A percentile compares a stretch with the other conserved stretches of the same genome.
Evolutionary conservation across 2,113 vertebrate genomes (phyloP).

Genomic region (Mus spicilegus): DNA sequence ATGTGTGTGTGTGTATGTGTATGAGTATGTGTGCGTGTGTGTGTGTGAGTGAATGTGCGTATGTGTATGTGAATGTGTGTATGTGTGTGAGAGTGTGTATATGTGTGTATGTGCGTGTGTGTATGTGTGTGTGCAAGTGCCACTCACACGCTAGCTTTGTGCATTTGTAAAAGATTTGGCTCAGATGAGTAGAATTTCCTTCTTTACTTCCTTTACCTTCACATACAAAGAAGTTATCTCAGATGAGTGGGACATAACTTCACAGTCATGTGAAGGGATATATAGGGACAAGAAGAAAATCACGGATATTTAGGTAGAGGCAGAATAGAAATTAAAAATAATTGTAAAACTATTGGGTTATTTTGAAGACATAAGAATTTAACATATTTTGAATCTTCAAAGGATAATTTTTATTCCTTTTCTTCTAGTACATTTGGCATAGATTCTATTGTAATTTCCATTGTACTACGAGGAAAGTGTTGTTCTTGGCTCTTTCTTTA

Average conservation of each 20-base stretch:
- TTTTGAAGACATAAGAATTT: slow-evolving; percentile 43
- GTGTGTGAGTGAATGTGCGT: background rate
- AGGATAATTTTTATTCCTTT: slow-evolving; percentile 21
- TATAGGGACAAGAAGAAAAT: background rate
- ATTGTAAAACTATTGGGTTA: background rate
- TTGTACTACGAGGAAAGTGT: background rate
- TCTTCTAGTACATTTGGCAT: background rate
- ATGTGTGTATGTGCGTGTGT: background rate
- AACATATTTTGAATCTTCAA: slow-evolving; percentile 1
- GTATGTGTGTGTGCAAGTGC: background rate
- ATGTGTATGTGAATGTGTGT: background rate
- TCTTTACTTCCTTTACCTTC: background rate
- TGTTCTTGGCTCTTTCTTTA: slow-evolving; percentile 10
- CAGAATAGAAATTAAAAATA: background rate
- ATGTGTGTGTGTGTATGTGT: background rate
- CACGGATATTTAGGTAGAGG: background rate
- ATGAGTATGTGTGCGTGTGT: no score
- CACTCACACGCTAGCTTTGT: background rate
- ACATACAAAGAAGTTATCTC: background rate
- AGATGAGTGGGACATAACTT: background rate
- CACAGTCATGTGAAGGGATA: background rate
- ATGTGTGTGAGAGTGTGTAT: background rate
- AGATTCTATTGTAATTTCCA: slow-evolving; percentile 28
- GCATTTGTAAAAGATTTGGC: background rate
- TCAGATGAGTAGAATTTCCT: background rate